These are phyloP conservation scores for Apodemia hepburni DNA, from an alignment of 2,888 invertebrate genomes.

Conservation along the genomic window DNA sequence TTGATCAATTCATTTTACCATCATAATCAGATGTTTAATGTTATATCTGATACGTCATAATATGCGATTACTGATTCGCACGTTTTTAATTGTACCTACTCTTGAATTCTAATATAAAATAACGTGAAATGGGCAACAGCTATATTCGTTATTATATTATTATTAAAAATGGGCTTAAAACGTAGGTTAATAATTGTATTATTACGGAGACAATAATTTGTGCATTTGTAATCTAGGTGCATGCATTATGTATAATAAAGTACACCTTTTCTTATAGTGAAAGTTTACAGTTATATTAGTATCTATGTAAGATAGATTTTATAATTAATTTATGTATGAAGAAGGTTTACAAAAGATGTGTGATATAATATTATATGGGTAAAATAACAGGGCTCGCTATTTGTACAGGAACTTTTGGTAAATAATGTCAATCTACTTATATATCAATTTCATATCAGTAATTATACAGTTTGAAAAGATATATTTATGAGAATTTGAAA, in stretches of 20 bases:
- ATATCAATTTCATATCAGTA: slow-evolving; percentile 77
- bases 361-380: slow-evolving; percentile 34
- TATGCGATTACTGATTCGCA: too few relatives aligned
- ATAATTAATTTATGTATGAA: slow-evolving; percentile 16
- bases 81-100: too few relatives aligned
- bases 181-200: background rate
- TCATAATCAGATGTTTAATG: too few relatives aligned
- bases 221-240: slow-evolving; percentile 19
- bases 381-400: slow-evolving; percentile 37
- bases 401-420: slow-evolving; percentile 59
- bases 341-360: slow-evolving; percentile 14
- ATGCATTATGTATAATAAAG: background rate
- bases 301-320: slow-evolving; percentile 5
- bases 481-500: slow-evolving; percentile 45
- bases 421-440: slow-evolving; percentile 68
- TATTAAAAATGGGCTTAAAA: background rate
- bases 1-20: too few relatives aligned
- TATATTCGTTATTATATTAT: too few relatives aligned
- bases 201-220: slow-evolving; percentile 34
- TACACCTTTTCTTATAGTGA: slow-evolving; percentile 7
- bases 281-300: slow-evolving; percentile 3
- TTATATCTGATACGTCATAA: too few relatives aligned
- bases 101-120: background rate
- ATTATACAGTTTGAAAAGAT: slow-evolving; percentile 48
- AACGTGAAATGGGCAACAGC: background rate